Conservation (phyloP, 1,140 invertebrate genomes). For the Drosophila miranda region DNA sequence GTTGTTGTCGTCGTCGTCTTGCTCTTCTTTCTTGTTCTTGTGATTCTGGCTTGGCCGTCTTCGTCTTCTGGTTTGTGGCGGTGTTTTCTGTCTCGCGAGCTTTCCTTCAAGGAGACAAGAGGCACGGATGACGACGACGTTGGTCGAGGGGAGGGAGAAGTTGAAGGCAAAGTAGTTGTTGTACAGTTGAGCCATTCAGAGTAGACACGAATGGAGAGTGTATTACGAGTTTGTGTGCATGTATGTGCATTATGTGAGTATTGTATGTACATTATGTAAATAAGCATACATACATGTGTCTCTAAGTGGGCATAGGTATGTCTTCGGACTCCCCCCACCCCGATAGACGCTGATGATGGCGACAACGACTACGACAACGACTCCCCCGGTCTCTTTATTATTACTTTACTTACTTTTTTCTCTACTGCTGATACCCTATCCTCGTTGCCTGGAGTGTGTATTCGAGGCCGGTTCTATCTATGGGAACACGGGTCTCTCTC, state of each 20-base stretch:
- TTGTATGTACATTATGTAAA: constrained; percentile 55
- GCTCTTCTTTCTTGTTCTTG: no score
- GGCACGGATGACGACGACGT: constrained; percentile 15
- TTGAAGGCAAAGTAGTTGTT: constrained; percentile 29
- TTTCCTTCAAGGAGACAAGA: constrained; percentile 38
- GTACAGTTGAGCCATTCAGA: constrained; percentile 52
- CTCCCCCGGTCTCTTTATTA: not conserved
- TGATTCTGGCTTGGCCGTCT: not conserved
- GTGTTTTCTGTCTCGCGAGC: constrained; percentile 11
- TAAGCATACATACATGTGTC: constrained; percentile 37
- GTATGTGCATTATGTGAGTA: constrained; percentile 4
- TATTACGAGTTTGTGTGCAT: no score
- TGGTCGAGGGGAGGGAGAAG: no score
- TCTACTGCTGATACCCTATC: not conserved
- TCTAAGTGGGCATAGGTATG: constrained; percentile 4
- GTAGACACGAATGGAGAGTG: no score
- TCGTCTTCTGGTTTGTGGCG: no score
- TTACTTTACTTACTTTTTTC: not conserved
- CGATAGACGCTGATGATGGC: not conserved
- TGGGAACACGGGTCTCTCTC: no score
- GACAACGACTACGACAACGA: constrained; percentile 15
- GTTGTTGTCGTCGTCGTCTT: not conserved
- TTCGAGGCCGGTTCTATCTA: no score
- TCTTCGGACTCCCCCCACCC: constrained; percentile 8
- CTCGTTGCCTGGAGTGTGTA: no score